These are phyloP conservation scores for Hormaphis cornu DNA, from an alignment of 1,140 invertebrate species.

Conservation along the genomic window DNA sequence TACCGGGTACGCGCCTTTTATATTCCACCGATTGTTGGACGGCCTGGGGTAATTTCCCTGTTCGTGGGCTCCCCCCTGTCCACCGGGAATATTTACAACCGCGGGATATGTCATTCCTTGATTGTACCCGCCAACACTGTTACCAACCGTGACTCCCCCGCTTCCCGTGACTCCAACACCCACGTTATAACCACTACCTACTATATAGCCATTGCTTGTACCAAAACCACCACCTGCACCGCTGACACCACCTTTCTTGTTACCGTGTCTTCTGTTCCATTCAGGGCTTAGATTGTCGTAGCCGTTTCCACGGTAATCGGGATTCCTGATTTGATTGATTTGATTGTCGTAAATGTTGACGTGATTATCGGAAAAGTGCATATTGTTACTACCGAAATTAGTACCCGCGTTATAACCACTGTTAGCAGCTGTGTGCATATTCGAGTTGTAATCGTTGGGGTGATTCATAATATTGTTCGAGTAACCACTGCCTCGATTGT, in stretches of 20 bases:
- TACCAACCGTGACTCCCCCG: too few relatives aligned
- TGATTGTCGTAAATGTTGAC: neutral
- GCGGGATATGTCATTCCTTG: constrained; percentile 1
- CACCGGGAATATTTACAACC: neutral
- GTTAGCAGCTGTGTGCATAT: neutral
- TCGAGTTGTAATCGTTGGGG: neutral
- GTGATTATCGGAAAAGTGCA: neutral
- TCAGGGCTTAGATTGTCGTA: constrained; percentile 40
- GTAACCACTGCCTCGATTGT: neutral
- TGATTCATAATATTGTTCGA: neutral
- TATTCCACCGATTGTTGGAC: constrained; percentile 13
- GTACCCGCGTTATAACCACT: neutral
- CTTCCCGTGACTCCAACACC: neutral
- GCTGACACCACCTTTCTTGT: neutral
- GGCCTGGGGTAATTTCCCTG: neutral
- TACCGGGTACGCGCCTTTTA: constrained; percentile 32
- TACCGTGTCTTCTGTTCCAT: constrained; percentile 34
- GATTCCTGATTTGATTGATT: neutral
- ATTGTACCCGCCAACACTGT: neutral
- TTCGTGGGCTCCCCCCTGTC: neutral
- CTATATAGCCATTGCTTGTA: neutral
- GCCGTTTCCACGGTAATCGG: constrained; percentile 38
- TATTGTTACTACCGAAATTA: neutral
- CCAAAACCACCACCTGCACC: neutral
- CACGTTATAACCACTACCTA: neutral